Evolutionary conservation across 1,140 invertebrate genomes (phyloP).

Genomic region (Leptonema lineaticorne): DNA sequence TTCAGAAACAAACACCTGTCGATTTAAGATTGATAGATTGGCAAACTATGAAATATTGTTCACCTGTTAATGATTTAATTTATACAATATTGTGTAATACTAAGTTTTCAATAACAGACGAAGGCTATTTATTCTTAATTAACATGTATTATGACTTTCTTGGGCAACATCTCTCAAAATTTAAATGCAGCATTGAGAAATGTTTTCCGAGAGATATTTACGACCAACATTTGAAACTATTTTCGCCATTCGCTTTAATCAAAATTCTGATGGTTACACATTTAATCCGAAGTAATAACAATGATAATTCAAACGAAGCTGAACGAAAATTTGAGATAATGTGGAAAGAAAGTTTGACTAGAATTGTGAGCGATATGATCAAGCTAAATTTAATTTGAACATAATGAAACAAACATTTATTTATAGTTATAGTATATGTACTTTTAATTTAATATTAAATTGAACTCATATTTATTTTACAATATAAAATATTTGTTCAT

Average conservation of each 20-base stretch:
- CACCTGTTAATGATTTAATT: not conserved
- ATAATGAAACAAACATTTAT: too few relatives aligned
- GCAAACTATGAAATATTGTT: not conserved
- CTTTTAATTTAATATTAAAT: too few relatives aligned
- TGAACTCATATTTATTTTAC: too few relatives aligned
- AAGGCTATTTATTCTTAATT: not conserved
- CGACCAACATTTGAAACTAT: not conserved
- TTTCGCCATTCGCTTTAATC: not conserved
- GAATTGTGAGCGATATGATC: not conserved
- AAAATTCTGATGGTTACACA: not conserved
- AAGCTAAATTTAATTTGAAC: not conserved
- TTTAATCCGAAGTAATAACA: not conserved
- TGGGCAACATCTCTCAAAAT: not conserved
- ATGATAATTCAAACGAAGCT: not conserved
- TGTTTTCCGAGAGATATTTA: not conserved
- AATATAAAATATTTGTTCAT: too few relatives aligned
- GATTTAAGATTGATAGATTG: conserved; percentile 13
- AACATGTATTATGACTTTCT: not conserved
- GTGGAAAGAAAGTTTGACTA: not conserved
- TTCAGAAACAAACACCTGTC: not conserved
- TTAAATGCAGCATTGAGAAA: not conserved
- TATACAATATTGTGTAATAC: not conserved
- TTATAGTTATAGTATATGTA: too few relatives aligned
- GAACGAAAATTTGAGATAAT: not conserved
- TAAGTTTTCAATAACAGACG: not conserved